A percentile compares a stretch with the other conserved stretches of the same genome.
phyloP scores from a whole-genome alignment of 1,140 invertebrate genomes.

The Olivierus martensii region DNA sequence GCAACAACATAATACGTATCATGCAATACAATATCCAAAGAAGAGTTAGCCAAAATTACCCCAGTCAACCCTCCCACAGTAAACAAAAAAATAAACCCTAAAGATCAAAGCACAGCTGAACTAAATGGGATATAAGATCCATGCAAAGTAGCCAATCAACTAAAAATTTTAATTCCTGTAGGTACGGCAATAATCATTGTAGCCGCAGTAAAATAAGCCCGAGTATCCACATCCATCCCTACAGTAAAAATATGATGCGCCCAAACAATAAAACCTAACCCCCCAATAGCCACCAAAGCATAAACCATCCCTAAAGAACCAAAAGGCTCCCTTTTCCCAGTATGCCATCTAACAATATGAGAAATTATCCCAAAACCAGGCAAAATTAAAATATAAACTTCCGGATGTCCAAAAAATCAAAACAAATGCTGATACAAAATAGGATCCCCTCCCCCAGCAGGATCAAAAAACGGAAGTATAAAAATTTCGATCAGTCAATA shows the following conservation, averaged over 20 bases:
- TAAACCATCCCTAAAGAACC: constrained; percentile 45
- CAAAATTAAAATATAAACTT: constrained; percentile 56
- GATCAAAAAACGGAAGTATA: constrained; percentile 55
- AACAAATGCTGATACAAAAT: constrained; percentile 62
- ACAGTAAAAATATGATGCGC: constrained; percentile 57
- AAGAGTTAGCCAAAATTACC: constrained; percentile 48
- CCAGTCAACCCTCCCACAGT: constrained; percentile 34
- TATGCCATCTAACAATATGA: constrained; percentile 44
- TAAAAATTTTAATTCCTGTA: constrained; percentile 47
- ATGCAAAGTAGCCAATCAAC: constrained; percentile 28
- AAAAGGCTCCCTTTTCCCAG: constrained; percentile 43
- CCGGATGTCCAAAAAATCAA: constrained; percentile 62
- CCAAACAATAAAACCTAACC: constrained; percentile 43
- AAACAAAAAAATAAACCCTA: constrained; percentile 56
- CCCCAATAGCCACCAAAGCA: constrained; percentile 41
- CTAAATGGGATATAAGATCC: constrained; percentile 36
- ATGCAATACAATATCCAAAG: constrained; percentile 52
- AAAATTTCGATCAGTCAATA: constrained; percentile 52
- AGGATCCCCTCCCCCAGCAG: constrained; percentile 47
- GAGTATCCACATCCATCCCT: constrained; percentile 54
- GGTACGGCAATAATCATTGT: constrained; percentile 50
- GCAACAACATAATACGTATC: constrained; percentile 60
- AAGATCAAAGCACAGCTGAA: constrained; percentile 41
- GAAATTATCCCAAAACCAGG: constrained; percentile 47
- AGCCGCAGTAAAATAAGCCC: constrained; percentile 52